Evolutionary conservation across 2,888 invertebrate genomes (phyloP), one percentile per base, ranked within the genome.

Genomic region (Ennomos erosarius): DNA sequence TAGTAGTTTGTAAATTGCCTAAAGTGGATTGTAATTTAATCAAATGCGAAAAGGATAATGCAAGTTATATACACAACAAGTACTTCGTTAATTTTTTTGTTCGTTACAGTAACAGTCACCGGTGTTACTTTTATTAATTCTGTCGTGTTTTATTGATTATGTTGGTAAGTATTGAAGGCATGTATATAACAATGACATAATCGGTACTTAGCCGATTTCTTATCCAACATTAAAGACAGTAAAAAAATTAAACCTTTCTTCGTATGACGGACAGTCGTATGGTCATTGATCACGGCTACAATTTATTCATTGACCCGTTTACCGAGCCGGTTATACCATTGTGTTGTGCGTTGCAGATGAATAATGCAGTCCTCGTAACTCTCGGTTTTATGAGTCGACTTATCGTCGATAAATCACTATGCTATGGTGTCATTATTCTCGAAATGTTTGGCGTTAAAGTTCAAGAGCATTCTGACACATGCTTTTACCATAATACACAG

Each of bases 291-390:
- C 77, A 74, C 61, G 67, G 59, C 68, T 73, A 68, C 73, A 81
- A 78, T 76, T 73, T 75, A 81, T 80, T 76, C 75, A 69, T 74
- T 79, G 76, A 76, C 75, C 71, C 73, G 66, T 70, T 66, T 64
- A 65, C 70, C 66, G 66, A 69, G 65, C 65, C 71, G 70, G 77
- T 79, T 54, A 70, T 69, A 68, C 78, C 77, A 82, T 82, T 85
- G 83, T 82, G 71, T 69, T 68, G 70, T 68, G 60, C 70, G 67
- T 68, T 73, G 68, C 73, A 72, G 75, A 80, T 85, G 81, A 83
- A 83, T 83, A 77, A 85, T 85, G 79, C 82, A 83, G 70, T 65
- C 73, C 75, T 74, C 76, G 78, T 83, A 76, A 76, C 75, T 79
- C 69, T 74, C 66, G 68, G 74, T 78, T 84, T 78, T 79, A 79